phyloP scores from a whole-genome alignment of 2,113 vertebrate genomes.

The Dromas ardeola region DNA sequence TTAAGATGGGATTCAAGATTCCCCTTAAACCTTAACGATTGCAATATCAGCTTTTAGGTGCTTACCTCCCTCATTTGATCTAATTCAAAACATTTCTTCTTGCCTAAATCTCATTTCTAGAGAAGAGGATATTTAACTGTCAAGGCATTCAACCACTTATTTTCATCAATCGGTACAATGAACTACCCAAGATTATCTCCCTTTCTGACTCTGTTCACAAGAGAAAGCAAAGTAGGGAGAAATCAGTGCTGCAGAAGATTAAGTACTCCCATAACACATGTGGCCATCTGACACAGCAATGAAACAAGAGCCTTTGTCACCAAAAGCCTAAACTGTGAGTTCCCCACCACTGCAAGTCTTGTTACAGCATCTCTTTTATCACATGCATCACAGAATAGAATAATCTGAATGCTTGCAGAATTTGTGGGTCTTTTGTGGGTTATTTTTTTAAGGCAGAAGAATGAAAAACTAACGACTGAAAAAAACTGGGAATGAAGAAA shows the following conservation, averaged over 20 bases:
- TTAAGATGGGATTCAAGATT: neutral
- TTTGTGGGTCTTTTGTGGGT: neutral
- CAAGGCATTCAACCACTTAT: neutral
- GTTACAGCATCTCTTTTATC: neutral
- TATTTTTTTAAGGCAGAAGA: neutral
- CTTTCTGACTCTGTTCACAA: neutral
- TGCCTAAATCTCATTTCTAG: neutral
- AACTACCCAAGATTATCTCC: neutral
- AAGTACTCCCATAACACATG: neutral
- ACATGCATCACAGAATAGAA: neutral
- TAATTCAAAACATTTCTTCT: neutral
- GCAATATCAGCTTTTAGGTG: neutral
- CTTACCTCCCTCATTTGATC: neutral
- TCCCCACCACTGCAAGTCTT: neutral
- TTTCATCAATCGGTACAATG: neutral
- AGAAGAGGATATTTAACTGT: neutral
- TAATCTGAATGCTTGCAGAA: neutral
- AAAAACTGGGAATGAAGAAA: neutral
- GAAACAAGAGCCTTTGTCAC: neutral
- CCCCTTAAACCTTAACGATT: neutral
- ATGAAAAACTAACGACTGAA: neutral
- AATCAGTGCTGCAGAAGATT: neutral
- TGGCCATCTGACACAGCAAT: neutral
- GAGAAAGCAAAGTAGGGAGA: neutral
- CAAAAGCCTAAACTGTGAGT: neutral